Conservation (phyloP, 2,888 invertebrate species). For the Lasius fuliginosus region DNA sequence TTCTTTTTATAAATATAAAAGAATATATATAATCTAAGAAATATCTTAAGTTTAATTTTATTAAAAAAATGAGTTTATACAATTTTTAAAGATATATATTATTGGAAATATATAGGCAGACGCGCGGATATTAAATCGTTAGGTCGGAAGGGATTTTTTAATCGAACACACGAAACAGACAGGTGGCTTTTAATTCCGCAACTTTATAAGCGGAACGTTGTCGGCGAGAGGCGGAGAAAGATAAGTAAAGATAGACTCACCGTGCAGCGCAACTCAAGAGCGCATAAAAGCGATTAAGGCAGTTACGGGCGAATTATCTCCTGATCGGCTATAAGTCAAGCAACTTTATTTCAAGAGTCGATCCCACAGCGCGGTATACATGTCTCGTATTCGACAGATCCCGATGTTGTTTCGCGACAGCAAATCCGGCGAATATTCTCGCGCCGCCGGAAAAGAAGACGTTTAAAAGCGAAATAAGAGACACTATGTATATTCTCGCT, state of each 20-base stretch:
- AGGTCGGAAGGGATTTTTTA: constrained; percentile 18
- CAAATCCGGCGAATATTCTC: constrained; percentile 1
- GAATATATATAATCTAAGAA: not conserved
- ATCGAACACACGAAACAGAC: constrained; percentile 1
- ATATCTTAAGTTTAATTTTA: not conserved
- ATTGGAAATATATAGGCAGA: too few species aligned
- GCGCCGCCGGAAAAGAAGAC: not conserved
- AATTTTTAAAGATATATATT: not conserved
- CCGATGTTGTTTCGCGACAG: not conserved
- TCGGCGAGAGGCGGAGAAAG: constrained; percentile 19
- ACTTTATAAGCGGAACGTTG: constrained; percentile 29
- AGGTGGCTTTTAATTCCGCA: constrained; percentile 30
- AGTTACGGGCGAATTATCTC: constrained; percentile 16
- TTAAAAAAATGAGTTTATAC: not conserved
- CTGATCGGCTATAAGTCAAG: constrained; percentile 17
- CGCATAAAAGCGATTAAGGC: constrained; percentile 25
- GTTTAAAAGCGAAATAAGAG: constrained; percentile 9
- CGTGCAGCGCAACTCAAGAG: not conserved
- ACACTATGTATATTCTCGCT: constrained; percentile 8
- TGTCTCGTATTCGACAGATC: constrained; percentile 1
- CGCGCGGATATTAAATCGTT: not conserved
- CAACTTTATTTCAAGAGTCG: constrained; percentile 33
- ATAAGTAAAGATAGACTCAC: constrained; percentile 16
- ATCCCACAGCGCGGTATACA: not conserved
- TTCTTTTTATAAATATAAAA: not conserved